Conservation (phyloP, 2,113 vertebrate species). For the Leptosomus discolor region DNA sequence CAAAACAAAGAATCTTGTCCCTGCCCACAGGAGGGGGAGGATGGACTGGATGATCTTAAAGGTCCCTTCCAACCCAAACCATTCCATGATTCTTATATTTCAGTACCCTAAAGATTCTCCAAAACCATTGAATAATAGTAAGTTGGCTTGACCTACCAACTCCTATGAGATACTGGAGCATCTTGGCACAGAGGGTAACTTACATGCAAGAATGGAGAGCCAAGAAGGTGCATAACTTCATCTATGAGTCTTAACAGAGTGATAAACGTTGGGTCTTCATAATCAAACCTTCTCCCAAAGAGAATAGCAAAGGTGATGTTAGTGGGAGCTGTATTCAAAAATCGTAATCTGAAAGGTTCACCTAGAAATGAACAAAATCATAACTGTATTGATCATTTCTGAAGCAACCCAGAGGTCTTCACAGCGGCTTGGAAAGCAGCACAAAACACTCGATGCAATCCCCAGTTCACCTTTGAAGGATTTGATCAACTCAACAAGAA, state of each 20-base stretch:
- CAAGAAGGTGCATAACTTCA: conserved; percentile 65
- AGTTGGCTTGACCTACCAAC: not conserved
- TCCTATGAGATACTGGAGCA: not conserved
- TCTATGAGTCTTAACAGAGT: conserved; percentile 56
- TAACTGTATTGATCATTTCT: not conserved
- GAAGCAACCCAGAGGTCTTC: not conserved
- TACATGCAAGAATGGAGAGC: conserved; percentile 47
- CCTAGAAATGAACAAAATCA: conserved; percentile 1
- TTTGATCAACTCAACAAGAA: not conserved
- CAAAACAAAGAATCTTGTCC: not conserved
- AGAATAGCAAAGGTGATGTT: conserved; percentile 64
- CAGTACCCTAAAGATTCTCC: not conserved
- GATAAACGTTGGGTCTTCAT: conserved; percentile 41
- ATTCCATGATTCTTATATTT: not conserved
- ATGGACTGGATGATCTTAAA: not conserved
- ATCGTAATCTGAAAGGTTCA: conserved; percentile 27
- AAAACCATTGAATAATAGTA: not conserved
- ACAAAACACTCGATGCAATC: not conserved
- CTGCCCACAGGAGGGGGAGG: not conserved
- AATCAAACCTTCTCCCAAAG: conserved; percentile 68
- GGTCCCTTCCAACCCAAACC: not conserved
- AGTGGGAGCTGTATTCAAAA: conserved; percentile 53
- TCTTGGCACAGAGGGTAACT: not conserved
- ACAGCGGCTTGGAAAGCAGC: not conserved
- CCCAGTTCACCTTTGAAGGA: conserved; percentile 46